Evolutionary conservation across 2,797 vertebrate species (phyloP), one percentile per base, ranked within the genome.

Genomic region (Dallia pectoralis): DNA sequence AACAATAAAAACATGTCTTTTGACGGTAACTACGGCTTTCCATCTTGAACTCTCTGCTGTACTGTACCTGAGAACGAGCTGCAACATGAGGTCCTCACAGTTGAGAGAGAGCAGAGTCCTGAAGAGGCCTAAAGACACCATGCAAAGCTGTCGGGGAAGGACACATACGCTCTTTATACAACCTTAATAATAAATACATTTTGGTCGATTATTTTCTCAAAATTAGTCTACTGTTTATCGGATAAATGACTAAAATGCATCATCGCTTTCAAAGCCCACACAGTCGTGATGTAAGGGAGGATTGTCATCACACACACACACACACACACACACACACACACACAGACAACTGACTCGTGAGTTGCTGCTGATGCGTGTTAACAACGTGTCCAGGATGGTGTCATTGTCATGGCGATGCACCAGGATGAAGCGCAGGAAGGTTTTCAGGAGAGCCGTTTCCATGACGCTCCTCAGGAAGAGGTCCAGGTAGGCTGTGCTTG

Each of bases 91-190:
- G 16, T 99, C 97, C 89, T 99, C 97, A 70, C 97, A 98, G 93
- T 96, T 96, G 84, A 99, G 94, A 79, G 95, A 95, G 79, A 99
- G 94, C 69, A 99, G 93, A 65, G 97, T 98, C 89, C 94, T 94
- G 93, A 99, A 99, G 79, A 99, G 95, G 88, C 96, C 96, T 84
- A 99, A 85, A 0, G 97, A 99, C 27, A 99, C 97, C 97, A 98
- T 98, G 88, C 97, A 99, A 72, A 95, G 92, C 94, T 95, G 77
- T 49, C 84, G 75, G 53, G 82, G 75, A 16, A 61, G 81, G 3
- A 74, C 66, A 66, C 1, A 51, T 0, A 36, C 7, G 3, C 3
- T 36, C 7, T 36, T 36, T 3, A 36, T 36, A n/a, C n/a, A n/a
- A n/a, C n/a, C n/a, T n/a, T n/a, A n/a, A 36, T 7, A 36, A 3